These are phyloP conservation scores for Paradoxurus hermaphroditus DNA, from an alignment of 2,113 vertebrate species.

Conservation along the genomic window DNA sequence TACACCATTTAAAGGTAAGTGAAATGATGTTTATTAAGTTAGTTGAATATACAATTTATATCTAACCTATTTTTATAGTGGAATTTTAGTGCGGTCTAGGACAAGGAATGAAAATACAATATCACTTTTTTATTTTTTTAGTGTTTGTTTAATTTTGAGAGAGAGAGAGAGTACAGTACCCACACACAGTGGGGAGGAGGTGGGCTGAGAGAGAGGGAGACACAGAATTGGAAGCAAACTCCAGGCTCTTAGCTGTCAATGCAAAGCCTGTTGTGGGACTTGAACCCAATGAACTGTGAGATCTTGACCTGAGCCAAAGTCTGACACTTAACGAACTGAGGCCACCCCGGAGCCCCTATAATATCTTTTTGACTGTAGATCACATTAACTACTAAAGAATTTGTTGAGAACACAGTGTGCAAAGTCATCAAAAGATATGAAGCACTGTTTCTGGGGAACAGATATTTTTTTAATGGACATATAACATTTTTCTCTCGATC, in stretches of 20 bases:
- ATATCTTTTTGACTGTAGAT: constrained; percentile 9
- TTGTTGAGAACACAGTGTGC: not conserved
- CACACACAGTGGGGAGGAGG: too few relatives aligned
- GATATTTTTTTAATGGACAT: not conserved
- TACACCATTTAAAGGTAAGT: not conserved
- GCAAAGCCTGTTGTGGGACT: too few relatives aligned
- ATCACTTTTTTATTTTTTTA: not conserved
- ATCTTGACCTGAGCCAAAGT: too few relatives aligned
- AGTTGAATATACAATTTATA: not conserved
- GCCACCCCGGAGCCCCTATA: too few relatives aligned
- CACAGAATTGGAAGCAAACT: too few relatives aligned
- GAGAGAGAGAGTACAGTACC: too few relatives aligned
- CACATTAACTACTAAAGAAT: not conserved
- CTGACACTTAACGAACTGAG: too few relatives aligned
- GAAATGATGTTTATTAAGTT: constrained; percentile 22
- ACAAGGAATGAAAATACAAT: constrained; percentile 31
- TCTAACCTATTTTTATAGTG: not conserved
- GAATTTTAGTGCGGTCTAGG: constrained; percentile 3
- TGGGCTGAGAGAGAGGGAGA: too few relatives aligned
- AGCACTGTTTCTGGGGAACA: not conserved
- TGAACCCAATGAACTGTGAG: too few relatives aligned
- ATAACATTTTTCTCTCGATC: not conserved
- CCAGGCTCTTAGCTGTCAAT: too few relatives aligned
- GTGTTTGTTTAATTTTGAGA: too few relatives aligned
- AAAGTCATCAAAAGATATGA: not conserved